These are phyloP conservation scores for Ischnus inquisitorius DNA, from an alignment of 2,888 invertebrate genomes.

Conservation along the genomic window DNA sequence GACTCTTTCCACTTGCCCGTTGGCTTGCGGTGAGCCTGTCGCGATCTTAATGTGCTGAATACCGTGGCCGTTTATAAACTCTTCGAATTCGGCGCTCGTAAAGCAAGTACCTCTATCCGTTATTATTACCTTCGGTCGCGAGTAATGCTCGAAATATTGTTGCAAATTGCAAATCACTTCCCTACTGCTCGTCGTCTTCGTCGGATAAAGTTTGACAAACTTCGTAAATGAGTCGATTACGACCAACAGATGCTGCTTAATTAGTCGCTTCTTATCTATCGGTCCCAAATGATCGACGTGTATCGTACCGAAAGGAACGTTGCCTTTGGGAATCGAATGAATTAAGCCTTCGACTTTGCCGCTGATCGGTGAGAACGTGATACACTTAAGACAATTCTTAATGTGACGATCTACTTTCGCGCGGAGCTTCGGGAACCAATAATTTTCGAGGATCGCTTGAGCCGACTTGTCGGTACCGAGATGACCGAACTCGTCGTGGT, in stretches of 20 bases:
- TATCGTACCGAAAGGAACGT: constrained; percentile 61
- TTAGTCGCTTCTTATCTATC: constrained; percentile 72
- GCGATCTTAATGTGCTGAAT: constrained; percentile 75
- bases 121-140: constrained; percentile 65
- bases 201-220: constrained; percentile 73
- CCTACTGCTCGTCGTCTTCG: constrained; percentile 64
- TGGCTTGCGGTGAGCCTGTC: constrained; percentile 75
- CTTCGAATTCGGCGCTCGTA: constrained; percentile 73
- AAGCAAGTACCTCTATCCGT: constrained; percentile 77
- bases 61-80: constrained; percentile 66
- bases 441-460: constrained; percentile 55
- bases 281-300: constrained; percentile 68
- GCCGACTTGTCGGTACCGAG: constrained; percentile 66
- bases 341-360: constrained; percentile 67
- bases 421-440: constrained; percentile 65
- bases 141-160: constrained; percentile 71
- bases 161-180: constrained; percentile 69
- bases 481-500: constrained; percentile 72
- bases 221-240: constrained; percentile 77
- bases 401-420: constrained; percentile 54
- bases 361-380: constrained; percentile 50
- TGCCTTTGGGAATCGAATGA: constrained; percentile 67
- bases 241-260: constrained; percentile 76
- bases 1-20: constrained; percentile 76
- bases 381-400: constrained; percentile 68